Conservation (phyloP, 1,140 invertebrate species). For the Choristoneura fumiferana region DNA sequence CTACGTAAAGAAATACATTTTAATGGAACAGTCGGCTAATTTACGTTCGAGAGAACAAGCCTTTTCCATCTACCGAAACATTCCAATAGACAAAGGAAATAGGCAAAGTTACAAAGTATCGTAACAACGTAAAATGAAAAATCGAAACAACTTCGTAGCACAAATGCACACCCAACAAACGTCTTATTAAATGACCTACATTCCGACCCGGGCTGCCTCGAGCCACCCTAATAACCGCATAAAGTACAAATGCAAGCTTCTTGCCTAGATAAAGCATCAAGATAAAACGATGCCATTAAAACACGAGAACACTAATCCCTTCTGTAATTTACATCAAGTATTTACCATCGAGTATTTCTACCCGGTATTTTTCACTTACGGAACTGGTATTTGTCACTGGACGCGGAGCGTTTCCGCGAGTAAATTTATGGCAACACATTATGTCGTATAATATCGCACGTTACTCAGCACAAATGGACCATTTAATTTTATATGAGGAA, state of each 20-base stretch:
- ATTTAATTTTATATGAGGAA: constrained; percentile 5
- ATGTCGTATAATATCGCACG: constrained; percentile 1
- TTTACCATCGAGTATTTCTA: constrained; percentile 3
- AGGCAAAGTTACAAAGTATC: too few species aligned
- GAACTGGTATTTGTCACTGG: constrained; percentile 11
- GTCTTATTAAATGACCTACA: background rate
- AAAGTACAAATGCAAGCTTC: background rate
- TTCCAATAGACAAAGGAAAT: too few species aligned
- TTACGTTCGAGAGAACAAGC: too few species aligned
- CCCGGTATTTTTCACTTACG: constrained; percentile 10
- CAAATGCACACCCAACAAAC: constrained; percentile 7
- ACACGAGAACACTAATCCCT: background rate
- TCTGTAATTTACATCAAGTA: background rate
- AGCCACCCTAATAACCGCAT: background rate
- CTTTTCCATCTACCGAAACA: too few species aligned
- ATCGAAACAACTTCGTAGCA: background rate
- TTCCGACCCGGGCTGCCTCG: background rate
- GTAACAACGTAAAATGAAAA: too few species aligned
- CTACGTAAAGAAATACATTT: too few species aligned
- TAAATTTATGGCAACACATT: constrained; percentile 15
- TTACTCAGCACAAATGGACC: background rate
- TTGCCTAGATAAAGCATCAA: background rate
- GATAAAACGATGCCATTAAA: constrained; percentile 1
- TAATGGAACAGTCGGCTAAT: too few species aligned
- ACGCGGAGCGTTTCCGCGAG: background rate